A percentile compares a stretch with the other conserved stretches of the same genome.
These are phyloP conservation scores for Hippasteria phrygiana DNA, from an alignment of 53 echinoderm and acorn worm genomes.

Conservation along the genomic window DNA sequence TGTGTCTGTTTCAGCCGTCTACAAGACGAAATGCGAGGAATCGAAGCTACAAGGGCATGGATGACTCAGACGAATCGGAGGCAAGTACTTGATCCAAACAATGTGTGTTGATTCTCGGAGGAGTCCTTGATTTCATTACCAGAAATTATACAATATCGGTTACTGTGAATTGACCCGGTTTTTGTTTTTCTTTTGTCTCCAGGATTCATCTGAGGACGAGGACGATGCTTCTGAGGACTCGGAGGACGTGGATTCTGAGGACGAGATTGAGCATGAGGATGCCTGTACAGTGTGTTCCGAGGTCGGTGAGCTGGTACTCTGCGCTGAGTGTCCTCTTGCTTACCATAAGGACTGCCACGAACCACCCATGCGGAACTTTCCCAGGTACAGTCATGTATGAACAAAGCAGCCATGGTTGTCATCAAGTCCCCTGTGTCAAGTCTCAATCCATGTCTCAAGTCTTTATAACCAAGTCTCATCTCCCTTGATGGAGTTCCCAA, in stretches of 20 bases:
- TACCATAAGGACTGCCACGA: slow-evolving; percentile 88
- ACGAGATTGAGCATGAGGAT: slow-evolving; percentile 57
- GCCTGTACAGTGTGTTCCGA: slow-evolving; percentile 67
- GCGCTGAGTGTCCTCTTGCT: slow-evolving; percentile 61
- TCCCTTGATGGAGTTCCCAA: too few species aligned
- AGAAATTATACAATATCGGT: too few species aligned
- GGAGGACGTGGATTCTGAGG: slow-evolving; percentile 20
- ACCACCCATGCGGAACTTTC: slow-evolving; percentile 84
- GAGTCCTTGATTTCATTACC: background rate
- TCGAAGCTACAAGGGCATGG: slow-evolving; percentile 78
- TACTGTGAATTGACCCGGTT: too few species aligned
- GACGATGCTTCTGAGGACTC: background rate
- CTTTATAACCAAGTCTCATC: too few species aligned
- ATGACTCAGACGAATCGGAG: slow-evolving; percentile 68
- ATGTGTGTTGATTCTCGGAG: too few species aligned
- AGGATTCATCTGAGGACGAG: background rate
- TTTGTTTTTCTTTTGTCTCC: too few species aligned
- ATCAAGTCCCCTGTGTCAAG: background rate
- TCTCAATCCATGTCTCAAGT: too few species aligned
- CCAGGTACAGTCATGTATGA: slow-evolving; percentile 57
- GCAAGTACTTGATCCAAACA: slow-evolving; percentile 20
- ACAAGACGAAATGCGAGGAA: slow-evolving; percentile 62
- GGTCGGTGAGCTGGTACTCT: slow-evolving; percentile 67
- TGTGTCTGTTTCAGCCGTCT: slow-evolving; percentile 54
- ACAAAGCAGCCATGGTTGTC: background rate